These are phyloP conservation scores for Helarctos malayanus DNA, from an alignment of 2,797 vertebrate genomes.

Conservation along the genomic window DNA sequence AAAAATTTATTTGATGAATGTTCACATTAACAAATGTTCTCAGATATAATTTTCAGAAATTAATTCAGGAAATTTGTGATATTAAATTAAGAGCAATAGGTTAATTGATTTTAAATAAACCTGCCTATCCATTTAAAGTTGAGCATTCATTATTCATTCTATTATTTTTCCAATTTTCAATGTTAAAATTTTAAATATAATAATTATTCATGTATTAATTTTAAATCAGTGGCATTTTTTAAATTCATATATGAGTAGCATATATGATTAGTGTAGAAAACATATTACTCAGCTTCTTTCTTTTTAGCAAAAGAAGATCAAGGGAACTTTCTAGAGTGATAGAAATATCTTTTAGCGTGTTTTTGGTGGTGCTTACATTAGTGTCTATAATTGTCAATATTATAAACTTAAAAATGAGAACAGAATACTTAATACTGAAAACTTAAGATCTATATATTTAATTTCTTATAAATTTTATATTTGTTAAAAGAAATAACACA, in stretches of 20 bases:
- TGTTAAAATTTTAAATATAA: background rate
- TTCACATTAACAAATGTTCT: background rate
- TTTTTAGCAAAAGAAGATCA: background rate
- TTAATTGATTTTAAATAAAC: background rate
- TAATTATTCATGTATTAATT: background rate
- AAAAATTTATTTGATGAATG: background rate
- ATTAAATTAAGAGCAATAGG: background rate
- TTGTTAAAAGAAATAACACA: background rate
- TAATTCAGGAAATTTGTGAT: background rate
- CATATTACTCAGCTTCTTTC: background rate
- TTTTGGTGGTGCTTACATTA: background rate
- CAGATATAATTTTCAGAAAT: background rate
- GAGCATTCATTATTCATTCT: background rate
- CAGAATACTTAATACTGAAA: background rate
- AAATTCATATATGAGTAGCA: background rate
- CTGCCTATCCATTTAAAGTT: background rate
- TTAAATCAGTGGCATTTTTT: background rate
- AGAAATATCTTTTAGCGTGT: background rate
- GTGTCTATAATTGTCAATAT: background rate
- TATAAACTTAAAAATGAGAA: background rate
- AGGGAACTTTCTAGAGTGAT: background rate
- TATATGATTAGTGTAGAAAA: background rate
- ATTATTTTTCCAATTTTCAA: background rate
- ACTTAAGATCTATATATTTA: background rate
- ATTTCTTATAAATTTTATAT: background rate